Percentiles rank a stretch among this genome's conserved stretches.
Conservation (phyloP, 1,140 invertebrate species). For the Venustaconcha ellipsiformis region DNA sequence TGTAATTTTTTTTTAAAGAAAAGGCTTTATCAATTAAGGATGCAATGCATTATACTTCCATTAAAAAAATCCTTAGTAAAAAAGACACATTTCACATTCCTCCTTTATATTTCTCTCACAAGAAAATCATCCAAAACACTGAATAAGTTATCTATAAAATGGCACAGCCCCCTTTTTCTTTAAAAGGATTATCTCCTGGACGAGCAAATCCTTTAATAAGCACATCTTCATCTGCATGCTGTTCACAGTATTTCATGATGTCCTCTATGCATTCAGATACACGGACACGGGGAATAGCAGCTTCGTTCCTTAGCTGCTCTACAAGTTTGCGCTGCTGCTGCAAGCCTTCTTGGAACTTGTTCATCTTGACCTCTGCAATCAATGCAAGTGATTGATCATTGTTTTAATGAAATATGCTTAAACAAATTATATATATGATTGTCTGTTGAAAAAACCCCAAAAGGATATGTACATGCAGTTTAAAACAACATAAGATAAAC, state of each 20-base stretch:
- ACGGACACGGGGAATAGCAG: slow-evolving; percentile 87
- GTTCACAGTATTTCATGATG: slow-evolving; percentile 84
- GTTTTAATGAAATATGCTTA: not conserved
- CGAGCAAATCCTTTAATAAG: slow-evolving; percentile 95
- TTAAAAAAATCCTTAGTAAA: no score
- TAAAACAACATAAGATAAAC: not conserved
- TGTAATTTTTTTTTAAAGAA: no score
- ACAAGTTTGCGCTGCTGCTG: slow-evolving; percentile 89
- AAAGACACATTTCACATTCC: no score
- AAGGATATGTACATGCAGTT: slow-evolving; percentile 6
- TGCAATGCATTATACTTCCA: no score
- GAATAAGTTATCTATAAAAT: slow-evolving; percentile 64
- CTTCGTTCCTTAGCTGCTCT: slow-evolving; percentile 93
- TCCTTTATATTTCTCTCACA: no score
- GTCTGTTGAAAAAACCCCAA: not conserved
- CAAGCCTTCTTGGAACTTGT: slow-evolving; percentile 64
- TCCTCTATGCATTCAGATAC: slow-evolving; percentile 92
- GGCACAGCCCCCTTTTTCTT: slow-evolving; percentile 93
- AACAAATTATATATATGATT: not conserved
- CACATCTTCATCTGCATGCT: slow-evolving; percentile 94
- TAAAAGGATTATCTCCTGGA: slow-evolving; percentile 97
- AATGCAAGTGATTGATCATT: not conserved
- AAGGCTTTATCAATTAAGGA: no score
- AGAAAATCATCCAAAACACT: no score
- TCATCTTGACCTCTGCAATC: slow-evolving; percentile 49